Base-by-base conservation (phyloP, 2,888 invertebrate genomes). In the Aethes cnicana region DNA sequence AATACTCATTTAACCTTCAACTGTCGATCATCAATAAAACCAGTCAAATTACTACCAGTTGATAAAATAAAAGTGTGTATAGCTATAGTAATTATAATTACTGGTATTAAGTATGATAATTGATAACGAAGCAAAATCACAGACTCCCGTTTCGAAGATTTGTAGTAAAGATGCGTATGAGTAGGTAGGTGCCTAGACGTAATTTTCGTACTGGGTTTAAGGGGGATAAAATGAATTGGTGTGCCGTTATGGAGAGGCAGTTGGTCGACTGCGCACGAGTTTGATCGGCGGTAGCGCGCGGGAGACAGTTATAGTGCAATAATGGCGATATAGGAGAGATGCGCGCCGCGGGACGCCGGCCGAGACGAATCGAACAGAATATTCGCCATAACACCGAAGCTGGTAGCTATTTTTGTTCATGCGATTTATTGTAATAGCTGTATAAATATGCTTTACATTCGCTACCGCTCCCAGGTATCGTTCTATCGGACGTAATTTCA, bases 261-360 rank as follows among this genome's bases (percentile, higher is more conserved):
- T 7, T 12, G 12, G 41, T 43, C 28, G 33, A 46, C 70, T 69
- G 71, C 64, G 70, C 77, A 75, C 73, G 70, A 77, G 64, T 75
- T 72, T 81, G 77, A 81, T 77, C 64, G 74, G 78, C 79, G 77
- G 81, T 76, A 84, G 82, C 81, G 63, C 61, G 58, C 58, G 59
- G 62, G 62, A 70, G 78, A 80, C 78, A 74, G 72, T 74, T 73
- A 77, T 76, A 72, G 74, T 62, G 77, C 75, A 74, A 77, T 82
- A 78, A 82, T 72, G 68, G 74, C 74, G 72, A 81, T 82, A 73
- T 77, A 80, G 74, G 63, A 64, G 68, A 73, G 77, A 79, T 76
- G 71, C 67, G 64, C 82, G 17, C 84, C 72, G 81, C 84, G 68
- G 85, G 85, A 69, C 47, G 69, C 67, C 69, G 57, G 61, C 62